Base-by-base conservation (phyloP, 2,797 vertebrate genomes). In the Phataginus tetradactyla region DNA sequence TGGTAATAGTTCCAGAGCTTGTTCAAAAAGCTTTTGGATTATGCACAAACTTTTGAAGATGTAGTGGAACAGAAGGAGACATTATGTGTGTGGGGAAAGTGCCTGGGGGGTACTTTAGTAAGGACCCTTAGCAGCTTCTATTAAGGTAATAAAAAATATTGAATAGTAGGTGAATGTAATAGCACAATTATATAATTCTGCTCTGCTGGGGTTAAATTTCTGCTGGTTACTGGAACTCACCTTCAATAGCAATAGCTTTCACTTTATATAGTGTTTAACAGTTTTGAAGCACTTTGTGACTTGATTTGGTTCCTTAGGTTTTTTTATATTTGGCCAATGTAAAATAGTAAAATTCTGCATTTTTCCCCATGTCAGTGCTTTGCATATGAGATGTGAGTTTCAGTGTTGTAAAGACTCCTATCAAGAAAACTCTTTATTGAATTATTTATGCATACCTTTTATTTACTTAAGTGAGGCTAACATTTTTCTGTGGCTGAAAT, bases 261-360 rank as follows among this genome's bases (percentile, higher is more conserved):
- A 80, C 83, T 88, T 92, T 86, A 51, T 39, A 66, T 79, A 74
- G 27, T 88, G 53, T 86, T 71, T 51, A 89, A 64, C 51, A 81
- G 42, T 80, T 59, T 78, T 86, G 51, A 89, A 95, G 74, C 42
- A 49, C n/a, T 91, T 86, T 86, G 21, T 93, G 72, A 34, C 42
- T 96, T 93, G 51, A 86, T 90, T 86, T 78, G 93, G 74, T 97
- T 92, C 57, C 64, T 94, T 91, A 81, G 27, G 27, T 34, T 69
- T 84, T 45, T 78, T 78, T 92, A 5, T 83, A 64, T 96, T 87
- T 91, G 74, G 34, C 91, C 63, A 59, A 13, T 72, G 8, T 78
- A 51, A 88, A 95, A n/a, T 63, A 78, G 61, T 77, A 39, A 45
- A 21, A 71, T 93, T 94, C 37, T n/a, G 42, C 68, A 59, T 89